Percentiles rank a stretch among this genome's conserved stretches.
Conservation (phyloP, 92 coral and sea anemone species). For the Virgularia gustaviana region DNA sequence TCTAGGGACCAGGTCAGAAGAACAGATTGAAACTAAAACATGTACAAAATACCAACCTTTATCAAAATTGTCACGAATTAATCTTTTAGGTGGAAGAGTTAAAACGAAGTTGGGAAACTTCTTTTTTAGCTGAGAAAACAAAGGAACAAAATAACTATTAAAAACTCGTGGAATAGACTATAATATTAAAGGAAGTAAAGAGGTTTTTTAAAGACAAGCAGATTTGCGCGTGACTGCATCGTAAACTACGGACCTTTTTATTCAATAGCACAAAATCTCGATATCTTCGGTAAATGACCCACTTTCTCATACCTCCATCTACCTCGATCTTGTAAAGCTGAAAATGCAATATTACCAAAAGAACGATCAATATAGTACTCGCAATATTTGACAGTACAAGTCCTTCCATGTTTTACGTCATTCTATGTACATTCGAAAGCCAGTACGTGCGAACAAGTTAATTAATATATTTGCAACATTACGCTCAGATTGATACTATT, state of each 20-base stretch:
- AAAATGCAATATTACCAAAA: neutral
- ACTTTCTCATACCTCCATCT: constrained; percentile 61
- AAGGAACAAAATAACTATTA: neutral
- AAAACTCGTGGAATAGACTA: neutral
- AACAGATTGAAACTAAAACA: neutral
- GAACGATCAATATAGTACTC: neutral
- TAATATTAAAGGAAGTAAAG: neutral
- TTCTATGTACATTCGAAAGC: too few relatives aligned
- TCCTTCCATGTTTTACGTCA: too few relatives aligned
- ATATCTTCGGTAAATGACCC: constrained; percentile 92
- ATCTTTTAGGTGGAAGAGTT: constrained; percentile 71
- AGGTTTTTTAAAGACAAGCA: neutral
- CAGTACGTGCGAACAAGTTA: neutral
- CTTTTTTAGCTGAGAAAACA: constrained; percentile 56
- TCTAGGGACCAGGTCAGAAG: neutral
- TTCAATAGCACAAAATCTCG: constrained; percentile 84
- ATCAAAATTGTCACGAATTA: constrained; percentile 80
- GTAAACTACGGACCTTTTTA: constrained; percentile 65
- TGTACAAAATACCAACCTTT: constrained; percentile 54
- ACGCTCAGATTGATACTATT: neutral
- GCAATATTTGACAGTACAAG: too few relatives aligned
- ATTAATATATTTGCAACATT: neutral
- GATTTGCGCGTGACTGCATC: neutral
- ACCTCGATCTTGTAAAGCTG: constrained; percentile 90
- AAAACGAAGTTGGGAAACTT: constrained; percentile 77